phyloP scores from a whole-genome alignment of 2,113 vertebrate species.

The Microtus oregoni region DNA sequence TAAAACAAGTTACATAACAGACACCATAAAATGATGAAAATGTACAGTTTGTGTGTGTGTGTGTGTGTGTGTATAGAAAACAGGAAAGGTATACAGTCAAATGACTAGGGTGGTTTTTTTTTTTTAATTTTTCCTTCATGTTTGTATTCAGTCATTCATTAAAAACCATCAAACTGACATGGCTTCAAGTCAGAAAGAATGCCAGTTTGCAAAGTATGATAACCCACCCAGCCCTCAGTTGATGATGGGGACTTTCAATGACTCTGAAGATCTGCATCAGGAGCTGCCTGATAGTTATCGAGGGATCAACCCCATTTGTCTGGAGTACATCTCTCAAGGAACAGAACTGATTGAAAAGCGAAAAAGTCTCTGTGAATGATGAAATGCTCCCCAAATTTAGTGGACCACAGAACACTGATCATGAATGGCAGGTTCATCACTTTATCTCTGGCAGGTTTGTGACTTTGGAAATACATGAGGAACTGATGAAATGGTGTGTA shows the following conservation, averaged over 20 bases:
- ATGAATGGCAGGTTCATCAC: neutral
- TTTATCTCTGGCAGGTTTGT: neutral
- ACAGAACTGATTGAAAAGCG: neutral
- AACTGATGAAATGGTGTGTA: neutral
- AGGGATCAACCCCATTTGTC: neutral
- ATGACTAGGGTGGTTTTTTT: neutral
- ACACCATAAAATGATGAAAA: neutral
- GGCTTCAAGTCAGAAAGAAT: neutral
- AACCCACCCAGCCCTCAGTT: neutral
- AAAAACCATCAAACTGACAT: neutral
- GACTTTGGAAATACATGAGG: neutral
- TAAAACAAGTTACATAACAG: neutral
- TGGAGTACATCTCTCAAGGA: neutral
- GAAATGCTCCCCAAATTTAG: slow-evolving; percentile 1
- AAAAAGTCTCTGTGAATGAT: neutral
- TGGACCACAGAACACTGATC: neutral
- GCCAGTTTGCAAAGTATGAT: neutral
- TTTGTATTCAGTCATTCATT: slow-evolving; percentile 36
- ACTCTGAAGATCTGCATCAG: neutral
- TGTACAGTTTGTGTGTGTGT: neutral
- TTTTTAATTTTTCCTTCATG: slow-evolving; percentile 1
- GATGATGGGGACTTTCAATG: neutral
- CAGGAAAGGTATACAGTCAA: neutral
- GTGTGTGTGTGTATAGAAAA: neutral
- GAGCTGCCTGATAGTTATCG: neutral